Evolutionary conservation across 2,888 invertebrate species (phyloP).

Genomic region (Drosophila vallismaia): DNA sequence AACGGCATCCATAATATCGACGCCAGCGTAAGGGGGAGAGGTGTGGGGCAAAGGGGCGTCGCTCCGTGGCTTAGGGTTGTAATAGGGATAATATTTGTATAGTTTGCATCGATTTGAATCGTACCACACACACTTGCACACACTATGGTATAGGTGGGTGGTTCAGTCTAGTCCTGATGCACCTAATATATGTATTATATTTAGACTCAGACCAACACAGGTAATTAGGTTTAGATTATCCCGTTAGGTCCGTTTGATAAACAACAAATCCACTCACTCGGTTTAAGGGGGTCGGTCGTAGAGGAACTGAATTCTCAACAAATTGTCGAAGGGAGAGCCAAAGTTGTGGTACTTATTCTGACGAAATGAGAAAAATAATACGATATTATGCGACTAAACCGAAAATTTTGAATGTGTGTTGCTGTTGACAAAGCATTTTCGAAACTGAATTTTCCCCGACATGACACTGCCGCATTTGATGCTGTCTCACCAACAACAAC

Average conservation of each 20-base stretch:
- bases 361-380: conserved; percentile 70
- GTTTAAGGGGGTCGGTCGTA: conserved; percentile 15
- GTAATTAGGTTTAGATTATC: conserved; percentile 29
- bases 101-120: conserved; percentile 35
- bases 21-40: conserved; percentile 74
- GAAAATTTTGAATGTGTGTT: conserved; percentile 80
- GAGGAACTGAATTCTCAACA: conserved; percentile 28
- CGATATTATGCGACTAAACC: conserved; percentile 75
- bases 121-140: conserved; percentile 7
- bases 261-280: conserved; percentile 22
- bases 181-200: conserved; percentile 18
- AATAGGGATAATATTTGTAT: conserved; percentile 67
- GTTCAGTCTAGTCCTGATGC: too few relatives aligned
- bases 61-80: conserved; percentile 39
- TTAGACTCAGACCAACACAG: background rate
- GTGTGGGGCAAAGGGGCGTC: conserved; percentile 51
- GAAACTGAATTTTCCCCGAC: conserved; percentile 75
- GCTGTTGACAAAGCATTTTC: conserved; percentile 82
- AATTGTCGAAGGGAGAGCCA: conserved; percentile 45
- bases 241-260: background rate
- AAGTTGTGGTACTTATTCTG: conserved; percentile 51
- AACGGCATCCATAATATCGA: conserved; percentile 50
- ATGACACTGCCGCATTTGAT: conserved; percentile 42
- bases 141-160: background rate
- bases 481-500: conserved; percentile 41